Percentiles rank a stretch among this genome's conserved stretches.
phyloP scores from a whole-genome alignment of 1,140 invertebrate genomes.

The Fopius arisanus region DNA sequence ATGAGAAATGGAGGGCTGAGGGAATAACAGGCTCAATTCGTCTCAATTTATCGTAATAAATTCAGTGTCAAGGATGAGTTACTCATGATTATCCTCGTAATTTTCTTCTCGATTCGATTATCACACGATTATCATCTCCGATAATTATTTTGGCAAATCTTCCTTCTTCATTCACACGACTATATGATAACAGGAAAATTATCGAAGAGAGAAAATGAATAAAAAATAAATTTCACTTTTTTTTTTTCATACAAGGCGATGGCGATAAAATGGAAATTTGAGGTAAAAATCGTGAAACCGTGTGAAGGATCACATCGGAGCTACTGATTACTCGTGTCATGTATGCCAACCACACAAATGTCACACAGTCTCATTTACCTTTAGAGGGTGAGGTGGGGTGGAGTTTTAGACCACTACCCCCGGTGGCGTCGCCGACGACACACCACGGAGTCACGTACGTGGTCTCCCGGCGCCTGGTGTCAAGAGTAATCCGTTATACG shows the following conservation, averaged over 20 bases:
- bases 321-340: not conserved
- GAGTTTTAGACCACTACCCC: not conserved
- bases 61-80: not conserved
- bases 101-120: not conserved
- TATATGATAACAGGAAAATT: too few relatives aligned
- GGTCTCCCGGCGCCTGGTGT: not conserved
- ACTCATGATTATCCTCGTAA: not conserved
- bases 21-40: not conserved
- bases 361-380: slow-evolving; percentile 11
- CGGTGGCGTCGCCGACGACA: not conserved
- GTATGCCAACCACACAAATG: not conserved
- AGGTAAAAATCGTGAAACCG: not conserved
- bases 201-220: too few relatives aligned
- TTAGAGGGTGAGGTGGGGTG: not conserved
- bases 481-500: slow-evolving; percentile 16
- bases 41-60: not conserved
- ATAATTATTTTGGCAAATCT: too few relatives aligned
- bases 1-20: not conserved
- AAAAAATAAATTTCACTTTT: too few relatives aligned
- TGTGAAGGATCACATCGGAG: not conserved
- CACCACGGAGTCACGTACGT: slow-evolving; percentile 35
- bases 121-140: not conserved
- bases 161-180: too few relatives aligned
- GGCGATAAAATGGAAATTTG: too few relatives aligned
- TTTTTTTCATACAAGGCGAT: too few relatives aligned